Conservation (phyloP, 2,888 invertebrate genomes). For the Pasiphila rectangulata region DNA sequence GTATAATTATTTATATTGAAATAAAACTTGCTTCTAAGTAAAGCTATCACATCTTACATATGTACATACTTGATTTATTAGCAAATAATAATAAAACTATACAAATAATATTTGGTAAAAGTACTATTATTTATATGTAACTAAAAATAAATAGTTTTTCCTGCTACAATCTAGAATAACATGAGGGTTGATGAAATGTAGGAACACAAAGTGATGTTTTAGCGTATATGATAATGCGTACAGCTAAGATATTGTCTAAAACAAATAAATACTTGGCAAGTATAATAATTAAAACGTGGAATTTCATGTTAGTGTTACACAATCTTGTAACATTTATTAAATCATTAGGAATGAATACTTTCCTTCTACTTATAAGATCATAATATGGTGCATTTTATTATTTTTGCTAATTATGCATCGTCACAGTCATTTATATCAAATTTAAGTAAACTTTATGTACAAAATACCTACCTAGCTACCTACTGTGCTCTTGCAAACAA, state of each 20-base stretch:
- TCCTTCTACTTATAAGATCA: background rate
- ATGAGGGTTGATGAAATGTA: constrained; percentile 52
- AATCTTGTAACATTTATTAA: constrained; percentile 10
- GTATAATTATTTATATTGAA: constrained; percentile 74
- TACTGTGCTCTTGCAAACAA: constrained; percentile 1
- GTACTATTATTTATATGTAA: constrained; percentile 54
- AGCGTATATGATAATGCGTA: constrained; percentile 1
- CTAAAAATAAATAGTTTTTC: constrained; percentile 63
- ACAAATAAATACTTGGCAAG: constrained; percentile 57
- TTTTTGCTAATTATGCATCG: constrained; percentile 19
- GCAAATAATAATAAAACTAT: constrained; percentile 74
- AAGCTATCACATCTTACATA: constrained; percentile 79
- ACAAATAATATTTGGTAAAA: constrained; percentile 64
- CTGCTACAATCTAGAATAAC: constrained; percentile 43
- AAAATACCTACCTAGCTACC: constrained; percentile 5
- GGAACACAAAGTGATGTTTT: constrained; percentile 49
- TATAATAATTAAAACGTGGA: constrained; percentile 50
- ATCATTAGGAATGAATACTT: constrained; percentile 39
- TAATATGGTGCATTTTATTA: constrained; percentile 36
- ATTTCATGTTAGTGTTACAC: constrained; percentile 36
- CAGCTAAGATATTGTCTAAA: background rate
- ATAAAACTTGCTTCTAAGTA: constrained; percentile 75
- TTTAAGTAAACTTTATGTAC: background rate
- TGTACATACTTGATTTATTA: constrained; percentile 56
- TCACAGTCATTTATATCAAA: constrained; percentile 1